phyloP scores from a whole-genome alignment of 2,113 vertebrate species.

The human (Homo sapiens) region GRCh38 chr13:103337001-103337500 shows the following conservation, averaged over 20 bases:
- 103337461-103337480: constrained; percentile 73
- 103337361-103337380: constrained; percentile 16
- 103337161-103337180: not conserved
- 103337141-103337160: not conserved
- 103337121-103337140: constrained; percentile 13
- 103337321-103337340: not conserved
- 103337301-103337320: constrained; percentile 53
- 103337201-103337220: not conserved
- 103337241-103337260: constrained; percentile 22
- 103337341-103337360: constrained; percentile 2
- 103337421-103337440: constrained; percentile 27
- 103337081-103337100: not conserved
- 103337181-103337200: not conserved
- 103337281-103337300: constrained; percentile 65
- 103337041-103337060: not conserved
- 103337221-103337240: not conserved
- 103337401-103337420: constrained; percentile 51
- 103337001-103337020: not conserved
- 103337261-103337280: constrained; percentile 5
- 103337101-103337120: not conserved
- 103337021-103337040: not conserved
- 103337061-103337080: not conserved
- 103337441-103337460: constrained; percentile 67
- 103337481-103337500: constrained; percentile 64
- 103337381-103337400: constrained; percentile 38